Base-by-base conservation (phyloP, 2,797 vertebrate species). In the Myotis pilosus region DNA sequence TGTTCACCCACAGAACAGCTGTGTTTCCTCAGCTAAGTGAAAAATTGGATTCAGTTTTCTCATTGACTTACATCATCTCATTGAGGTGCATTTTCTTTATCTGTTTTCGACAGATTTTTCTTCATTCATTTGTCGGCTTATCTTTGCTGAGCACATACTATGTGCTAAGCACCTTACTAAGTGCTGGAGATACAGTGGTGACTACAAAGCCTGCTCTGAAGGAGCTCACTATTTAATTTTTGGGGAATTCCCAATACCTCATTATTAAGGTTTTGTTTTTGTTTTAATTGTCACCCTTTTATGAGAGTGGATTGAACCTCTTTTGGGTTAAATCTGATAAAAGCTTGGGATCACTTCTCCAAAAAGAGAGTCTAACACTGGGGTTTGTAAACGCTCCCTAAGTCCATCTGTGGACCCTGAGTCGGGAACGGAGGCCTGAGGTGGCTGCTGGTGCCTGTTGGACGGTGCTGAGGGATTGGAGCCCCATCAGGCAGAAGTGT, bases 11-110 rank as follows among this genome's bases (percentile, higher is more conserved):
- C 8, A 23, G 74, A 49, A 25, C 47, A 83, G 89, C 71, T 62
- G 30, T 87, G 47, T 33, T 89, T 55, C 41, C 76, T 80, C 68
- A 84, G 60, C 8, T 51, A 49, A 82, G 62, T 82, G 76, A 78
- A 64, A 94, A 86, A 60, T 36, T 25, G 17, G 7, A 72, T 57
- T 76, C 30, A 33, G 8, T 49, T 72, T 91, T 94, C 84, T 89
- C 83, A 30, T n/a, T 57, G 44, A 79, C 16, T 82, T 47, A 49
- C 2, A 16, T 92, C 20, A 8, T 80, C 38, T 80, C 64, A 19
- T 22, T 30, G 22, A 91, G 36, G 57, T 64, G 8, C 20, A 68
- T 57, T 92, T 92, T 57, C 57, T 89, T 83, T 49, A 16, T 87
- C 23, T 86, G 33, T 38, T 89, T 92, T 86, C 71, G 66, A 47